A percentile compares a stretch with the other conserved stretches of the same genome.
phyloP scores from a whole-genome alignment of 2,797 vertebrate genomes.

The Pelobates cultripes region DNA sequence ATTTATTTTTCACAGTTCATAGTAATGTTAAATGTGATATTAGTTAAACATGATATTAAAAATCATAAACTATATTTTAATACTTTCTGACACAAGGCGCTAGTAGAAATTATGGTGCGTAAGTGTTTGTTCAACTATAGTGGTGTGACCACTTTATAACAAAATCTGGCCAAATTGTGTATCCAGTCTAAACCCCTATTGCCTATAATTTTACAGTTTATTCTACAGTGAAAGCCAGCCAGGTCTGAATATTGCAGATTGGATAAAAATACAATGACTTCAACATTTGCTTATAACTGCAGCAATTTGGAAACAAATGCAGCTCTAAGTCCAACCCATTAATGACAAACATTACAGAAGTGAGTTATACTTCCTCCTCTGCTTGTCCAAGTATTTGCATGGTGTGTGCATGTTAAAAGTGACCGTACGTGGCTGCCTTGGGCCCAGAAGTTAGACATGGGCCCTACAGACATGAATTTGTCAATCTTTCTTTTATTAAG shows the following conservation, averaged over 20 bases:
- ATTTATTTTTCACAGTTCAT: constrained; percentile 49
- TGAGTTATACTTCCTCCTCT: no score
- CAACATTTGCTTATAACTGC: neutral
- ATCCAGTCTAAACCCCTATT: constrained; percentile 28
- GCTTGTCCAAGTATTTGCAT: no score
- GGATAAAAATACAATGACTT: constrained; percentile 7
- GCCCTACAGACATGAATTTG: no score
- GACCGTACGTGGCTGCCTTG: no score
- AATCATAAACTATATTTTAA: constrained; percentile 53
- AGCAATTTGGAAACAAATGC: no score
- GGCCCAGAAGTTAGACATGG: no score
- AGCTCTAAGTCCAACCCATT: no score
- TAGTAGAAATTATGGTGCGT: constrained; percentile 38
- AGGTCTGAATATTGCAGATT: constrained; percentile 5
- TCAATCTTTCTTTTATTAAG: no score
- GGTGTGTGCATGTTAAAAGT: no score
- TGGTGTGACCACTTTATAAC: constrained; percentile 32
- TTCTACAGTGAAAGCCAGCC: neutral
- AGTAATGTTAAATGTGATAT: constrained; percentile 47
- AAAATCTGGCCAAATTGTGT: constrained; percentile 22
- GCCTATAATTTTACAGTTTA: constrained; percentile 30
- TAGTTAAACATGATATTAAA: constrained; percentile 45
- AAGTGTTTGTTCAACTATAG: constrained; percentile 50
- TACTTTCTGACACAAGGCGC: constrained; percentile 40
- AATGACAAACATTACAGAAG: no score